Evolutionary conservation across 2,113 vertebrate genomes (phyloP), one percentile per base, ranked within the genome.

Genomic region (Tupaia tana): DNA sequence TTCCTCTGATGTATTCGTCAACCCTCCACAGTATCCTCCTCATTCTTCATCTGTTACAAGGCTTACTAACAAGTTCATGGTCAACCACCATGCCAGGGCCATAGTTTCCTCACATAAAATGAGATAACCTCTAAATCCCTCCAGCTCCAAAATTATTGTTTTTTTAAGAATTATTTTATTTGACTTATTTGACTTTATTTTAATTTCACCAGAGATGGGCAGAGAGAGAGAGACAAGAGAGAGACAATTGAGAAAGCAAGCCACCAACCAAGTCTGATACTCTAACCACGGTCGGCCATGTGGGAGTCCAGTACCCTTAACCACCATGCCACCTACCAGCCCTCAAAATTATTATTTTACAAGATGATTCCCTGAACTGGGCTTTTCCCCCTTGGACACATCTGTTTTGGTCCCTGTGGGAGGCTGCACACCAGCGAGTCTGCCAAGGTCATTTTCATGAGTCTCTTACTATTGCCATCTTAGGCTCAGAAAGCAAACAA

Each of bases 331-430:
- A 43, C 43, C 43, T 43, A 43, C 43, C 43, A 43, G 43, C 43
- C 43, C 43, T 43, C 43, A 63, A 89, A 81, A 88, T 61, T 34
- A 70, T 3, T 79, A 29, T 83, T 83, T 94, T 63, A 73, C 18
- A 78, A 91, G 63, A 29, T 25, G 73, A 54, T 77, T 74, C 20
- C 43, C 67, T 56, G 70, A 91, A 52, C 25, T 63, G 73, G 29
- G 9, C 2, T 59, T 95, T 56, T 54, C 83, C 20, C 7, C 29
- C 31, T 86, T 19, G 34, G 66, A 54, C 74, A 18, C 18, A 64
- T 79, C 34, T 63, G 64, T 43, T 70, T 11, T 71, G 86, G 58
- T 59, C 70, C 58, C 31, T 43, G 43, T 43, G 43, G 43, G 43
- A 43, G 6, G 43, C 43, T 43, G 43, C 43, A 43, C 43, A 43